Evolutionary conservation across 2,888 invertebrate genomes (phyloP).

Genomic region (Microdon myrmicae): DNA sequence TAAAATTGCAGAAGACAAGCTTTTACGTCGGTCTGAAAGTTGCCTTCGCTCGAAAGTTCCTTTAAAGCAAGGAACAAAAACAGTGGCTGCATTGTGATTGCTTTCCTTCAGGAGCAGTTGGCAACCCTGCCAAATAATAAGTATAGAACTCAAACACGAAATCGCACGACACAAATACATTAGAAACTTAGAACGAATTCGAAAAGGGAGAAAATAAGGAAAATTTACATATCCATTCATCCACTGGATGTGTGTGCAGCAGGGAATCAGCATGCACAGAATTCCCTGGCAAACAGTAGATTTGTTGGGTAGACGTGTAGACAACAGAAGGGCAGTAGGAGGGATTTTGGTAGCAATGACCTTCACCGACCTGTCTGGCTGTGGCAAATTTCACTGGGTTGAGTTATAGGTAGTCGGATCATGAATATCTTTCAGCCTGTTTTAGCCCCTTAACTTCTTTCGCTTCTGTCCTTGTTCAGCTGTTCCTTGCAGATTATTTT

Average conservation of each 20-base stretch:
- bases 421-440: constrained; percentile 36
- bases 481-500: constrained; percentile 6
- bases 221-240: constrained; percentile 13
- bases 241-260: constrained; percentile 29
- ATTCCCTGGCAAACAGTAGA: too few species aligned
- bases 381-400: constrained; percentile 51
- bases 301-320: constrained; percentile 53
- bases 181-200: constrained; percentile 37
- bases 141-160: too few species aligned
- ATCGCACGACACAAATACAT: too few species aligned
- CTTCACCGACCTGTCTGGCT: constrained; percentile 67
- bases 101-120: too few species aligned
- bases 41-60: too few species aligned
- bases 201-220: constrained; percentile 31
- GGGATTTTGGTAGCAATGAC: constrained; percentile 67
- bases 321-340: constrained; percentile 64
- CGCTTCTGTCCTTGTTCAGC: constrained; percentile 1
- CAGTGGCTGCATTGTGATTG: too few species aligned
- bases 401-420: constrained; percentile 30
- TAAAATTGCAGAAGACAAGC: too few species aligned
- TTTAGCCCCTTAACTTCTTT: constrained; percentile 7
- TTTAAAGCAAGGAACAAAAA: too few species aligned
- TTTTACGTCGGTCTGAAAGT: too few species aligned
- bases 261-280: neutral
- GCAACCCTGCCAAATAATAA: too few species aligned